A percentile compares a stretch with the other conserved stretches of the same genome.
Evolutionary conservation across 2,888 invertebrate genomes (phyloP).

Genomic region (Agelastica alni): DNA sequence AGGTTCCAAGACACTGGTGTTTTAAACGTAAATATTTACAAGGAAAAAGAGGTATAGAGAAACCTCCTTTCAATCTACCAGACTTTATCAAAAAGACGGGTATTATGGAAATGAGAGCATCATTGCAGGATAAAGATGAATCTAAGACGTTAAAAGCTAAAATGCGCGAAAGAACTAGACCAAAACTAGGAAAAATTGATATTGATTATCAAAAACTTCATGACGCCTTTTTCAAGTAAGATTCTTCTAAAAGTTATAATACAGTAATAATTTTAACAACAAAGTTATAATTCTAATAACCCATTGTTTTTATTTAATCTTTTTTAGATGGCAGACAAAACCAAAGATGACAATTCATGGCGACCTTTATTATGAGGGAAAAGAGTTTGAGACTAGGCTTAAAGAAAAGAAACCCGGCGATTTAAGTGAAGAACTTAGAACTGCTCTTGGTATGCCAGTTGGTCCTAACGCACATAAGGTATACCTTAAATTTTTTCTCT

Average conservation of each 20-base stretch:
- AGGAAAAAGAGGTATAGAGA: constrained; percentile 98
- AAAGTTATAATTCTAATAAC: too few relatives aligned
- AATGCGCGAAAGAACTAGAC: constrained; percentile 95
- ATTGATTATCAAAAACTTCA: constrained; percentile 99
- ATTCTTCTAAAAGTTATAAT: constrained; percentile 3
- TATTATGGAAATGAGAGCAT: constrained; percentile 99
- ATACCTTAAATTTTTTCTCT: too few relatives aligned
- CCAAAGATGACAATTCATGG: constrained; percentile 99
- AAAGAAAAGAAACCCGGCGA: constrained; percentile 99
- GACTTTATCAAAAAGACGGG: constrained; percentile 99
- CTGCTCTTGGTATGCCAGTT: constrained; percentile 98
- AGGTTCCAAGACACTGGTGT: constrained; percentile 97
- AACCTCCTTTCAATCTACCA: constrained; percentile 97
- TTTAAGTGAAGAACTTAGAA: constrained; percentile 91
- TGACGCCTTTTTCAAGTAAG: constrained; percentile 95
- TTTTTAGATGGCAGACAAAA: constrained; percentile 92
- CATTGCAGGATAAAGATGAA: constrained; percentile 96
- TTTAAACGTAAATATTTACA: constrained; percentile 84
- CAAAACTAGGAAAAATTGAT: constrained; percentile 98
- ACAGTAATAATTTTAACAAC: too few relatives aligned
- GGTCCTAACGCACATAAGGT: constrained; percentile 87
- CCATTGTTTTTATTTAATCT: too few relatives aligned
- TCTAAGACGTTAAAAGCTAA: constrained; percentile 93
- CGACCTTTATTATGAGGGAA: constrained; percentile 98
- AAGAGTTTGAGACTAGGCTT: constrained; percentile 96